Evolutionary conservation across 1,140 invertebrate genomes (phyloP).

Genomic region (Drosophila pseudoobscura): DNA sequence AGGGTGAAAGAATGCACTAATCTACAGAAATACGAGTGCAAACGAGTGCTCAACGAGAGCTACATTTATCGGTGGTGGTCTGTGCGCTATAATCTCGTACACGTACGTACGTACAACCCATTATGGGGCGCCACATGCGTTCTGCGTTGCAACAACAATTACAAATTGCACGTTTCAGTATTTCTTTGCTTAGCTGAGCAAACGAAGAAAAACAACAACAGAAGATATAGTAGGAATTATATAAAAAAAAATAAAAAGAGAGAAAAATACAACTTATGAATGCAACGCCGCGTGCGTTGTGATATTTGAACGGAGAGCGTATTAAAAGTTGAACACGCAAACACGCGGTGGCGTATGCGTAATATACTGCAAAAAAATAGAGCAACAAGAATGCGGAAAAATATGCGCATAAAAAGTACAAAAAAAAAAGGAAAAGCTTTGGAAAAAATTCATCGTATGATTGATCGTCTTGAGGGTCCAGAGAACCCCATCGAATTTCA

Average conservation of each 20-base stretch:
- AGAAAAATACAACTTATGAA: slow-evolving; percentile 35
- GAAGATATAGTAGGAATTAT: slow-evolving; percentile 21
- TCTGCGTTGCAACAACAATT: not conserved
- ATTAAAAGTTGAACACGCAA: slow-evolving; percentile 41
- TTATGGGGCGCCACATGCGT: slow-evolving; percentile 30
- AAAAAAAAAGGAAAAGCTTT: not conserved
- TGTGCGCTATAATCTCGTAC: no score
- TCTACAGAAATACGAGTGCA: no score
- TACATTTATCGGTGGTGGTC: no score
- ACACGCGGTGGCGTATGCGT: slow-evolving; percentile 37
- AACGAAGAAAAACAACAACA: slow-evolving; percentile 3
- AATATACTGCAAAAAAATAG: slow-evolving; percentile 9
- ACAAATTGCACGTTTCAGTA: slow-evolving; percentile 48
- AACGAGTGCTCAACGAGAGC: no score
- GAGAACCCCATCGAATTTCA: no score
- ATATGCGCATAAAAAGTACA: not conserved
- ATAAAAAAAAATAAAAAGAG: slow-evolving; percentile 27
- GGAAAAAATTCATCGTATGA: no score
- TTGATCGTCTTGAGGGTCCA: not conserved
- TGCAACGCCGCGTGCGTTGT: slow-evolving; percentile 35
- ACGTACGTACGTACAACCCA: no score
- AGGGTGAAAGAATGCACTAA: no score
- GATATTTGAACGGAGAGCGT: slow-evolving; percentile 32
- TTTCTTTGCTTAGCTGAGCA: slow-evolving; percentile 50
- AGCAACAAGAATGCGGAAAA: slow-evolving; percentile 25